These are phyloP conservation scores for Penelope pileata DNA, from an alignment of 2,113 vertebrate genomes.

Conservation along the genomic window DNA sequence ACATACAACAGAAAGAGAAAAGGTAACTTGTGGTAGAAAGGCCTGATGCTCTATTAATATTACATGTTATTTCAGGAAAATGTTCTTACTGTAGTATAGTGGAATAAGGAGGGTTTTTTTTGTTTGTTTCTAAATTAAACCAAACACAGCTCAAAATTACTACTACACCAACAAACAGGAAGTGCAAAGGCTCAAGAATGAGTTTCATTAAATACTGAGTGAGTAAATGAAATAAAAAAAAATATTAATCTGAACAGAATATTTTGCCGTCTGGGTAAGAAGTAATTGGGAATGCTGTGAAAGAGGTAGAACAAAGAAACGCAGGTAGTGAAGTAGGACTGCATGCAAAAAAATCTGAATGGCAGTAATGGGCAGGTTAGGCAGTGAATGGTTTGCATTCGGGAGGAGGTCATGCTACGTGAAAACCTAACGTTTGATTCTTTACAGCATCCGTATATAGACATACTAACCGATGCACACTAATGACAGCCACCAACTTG, in stretches of 20 bases:
- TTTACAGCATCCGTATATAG: not conserved
- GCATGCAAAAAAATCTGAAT: not conserved
- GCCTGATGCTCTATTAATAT: not conserved
- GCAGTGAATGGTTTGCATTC: not conserved
- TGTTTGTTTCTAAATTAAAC: not conserved
- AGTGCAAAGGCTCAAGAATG: not conserved
- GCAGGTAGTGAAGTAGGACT: not conserved
- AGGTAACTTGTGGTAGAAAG: not conserved
- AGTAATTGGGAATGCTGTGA: not conserved
- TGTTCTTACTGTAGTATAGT: not conserved
- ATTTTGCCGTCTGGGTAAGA: not conserved
- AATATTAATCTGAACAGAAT: not conserved
- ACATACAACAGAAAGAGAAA: not conserved
- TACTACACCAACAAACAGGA: not conserved
- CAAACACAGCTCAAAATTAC: not conserved
- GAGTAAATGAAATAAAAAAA: not conserved
- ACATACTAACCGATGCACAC: not conserved
- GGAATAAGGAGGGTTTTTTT: not conserved
- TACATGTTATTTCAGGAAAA: not conserved
- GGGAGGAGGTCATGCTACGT: not conserved
- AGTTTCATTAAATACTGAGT: not conserved
- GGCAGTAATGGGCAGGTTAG: not conserved
- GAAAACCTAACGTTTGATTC: not conserved
- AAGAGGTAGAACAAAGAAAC: not conserved
- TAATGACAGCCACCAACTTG: not conserved